Evolutionary conservation across 2,888 invertebrate species (phyloP).

Genomic region (Hemistola chrysoprasaria): DNA sequence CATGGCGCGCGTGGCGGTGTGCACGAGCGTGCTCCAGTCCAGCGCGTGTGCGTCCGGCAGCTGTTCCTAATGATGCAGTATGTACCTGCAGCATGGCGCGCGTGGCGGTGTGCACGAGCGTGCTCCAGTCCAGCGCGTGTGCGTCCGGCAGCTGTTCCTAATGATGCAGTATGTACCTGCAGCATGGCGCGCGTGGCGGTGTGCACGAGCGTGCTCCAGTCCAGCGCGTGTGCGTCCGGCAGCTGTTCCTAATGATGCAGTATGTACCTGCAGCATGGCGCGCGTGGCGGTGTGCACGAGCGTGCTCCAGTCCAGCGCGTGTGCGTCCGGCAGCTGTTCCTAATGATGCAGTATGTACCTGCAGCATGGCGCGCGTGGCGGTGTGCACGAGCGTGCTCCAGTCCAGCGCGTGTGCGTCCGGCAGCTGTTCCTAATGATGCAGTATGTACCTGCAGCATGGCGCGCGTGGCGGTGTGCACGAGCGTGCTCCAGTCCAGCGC

Average conservation of each 20-base stretch:
- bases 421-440: no score
- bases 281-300: slow-evolving; percentile 90
- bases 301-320: slow-evolving; percentile 90
- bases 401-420: no score
- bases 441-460: no score
- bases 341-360: no score
- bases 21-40: slow-evolving; percentile 91
- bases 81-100: slow-evolving; percentile 85
- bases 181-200: slow-evolving; percentile 89
- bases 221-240: slow-evolving; percentile 83
- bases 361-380: no score
- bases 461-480: no score
- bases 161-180: slow-evolving; percentile 54
- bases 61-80: background rate
- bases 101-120: slow-evolving; percentile 90
- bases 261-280: slow-evolving; percentile 83
- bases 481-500: no score
- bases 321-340: slow-evolving; percentile 81
- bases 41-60: slow-evolving; percentile 86
- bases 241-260: background rate
- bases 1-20: slow-evolving; percentile 89
- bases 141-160: slow-evolving; percentile 81
- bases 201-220: slow-evolving; percentile 91
- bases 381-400: no score
- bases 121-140: slow-evolving; percentile 89